Evolutionary conservation across 2,113 vertebrate genomes (phyloP).

Genomic region (Martes martes): DNA sequence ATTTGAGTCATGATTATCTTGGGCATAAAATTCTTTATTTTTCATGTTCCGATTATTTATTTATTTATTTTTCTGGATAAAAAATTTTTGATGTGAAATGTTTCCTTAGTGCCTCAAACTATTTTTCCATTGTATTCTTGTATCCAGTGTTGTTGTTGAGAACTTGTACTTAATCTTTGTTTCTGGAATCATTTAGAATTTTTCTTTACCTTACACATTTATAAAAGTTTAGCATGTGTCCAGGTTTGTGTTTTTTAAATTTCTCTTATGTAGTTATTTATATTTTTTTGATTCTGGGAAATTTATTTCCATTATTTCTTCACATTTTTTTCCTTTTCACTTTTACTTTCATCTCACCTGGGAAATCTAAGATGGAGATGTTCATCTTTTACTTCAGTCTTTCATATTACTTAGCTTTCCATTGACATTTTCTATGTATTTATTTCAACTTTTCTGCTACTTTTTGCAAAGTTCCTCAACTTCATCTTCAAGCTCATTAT

Average conservation of each 20-base stretch:
- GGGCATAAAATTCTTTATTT: background rate
- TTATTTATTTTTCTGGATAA: background rate
- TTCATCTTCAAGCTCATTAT: background rate
- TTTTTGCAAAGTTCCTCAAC: background rate
- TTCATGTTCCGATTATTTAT: background rate
- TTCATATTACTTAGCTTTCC: background rate
- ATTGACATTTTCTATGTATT: background rate
- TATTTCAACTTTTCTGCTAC: background rate
- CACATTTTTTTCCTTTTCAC: background rate
- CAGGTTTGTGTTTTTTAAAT: background rate
- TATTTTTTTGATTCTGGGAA: background rate
- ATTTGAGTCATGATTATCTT: background rate
- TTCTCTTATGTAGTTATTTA: background rate
- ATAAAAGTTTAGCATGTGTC: background rate
- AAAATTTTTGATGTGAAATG: background rate
- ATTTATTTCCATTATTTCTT: background rate
- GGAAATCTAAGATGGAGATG: background rate
- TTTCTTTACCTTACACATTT: background rate
- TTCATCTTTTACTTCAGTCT: background rate
- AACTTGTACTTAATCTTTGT: background rate
- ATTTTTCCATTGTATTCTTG: background rate
- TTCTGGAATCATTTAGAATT: background rate
- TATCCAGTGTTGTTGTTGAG: background rate
- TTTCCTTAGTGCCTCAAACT: background rate
- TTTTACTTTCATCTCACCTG: background rate